Base-by-base conservation (phyloP, 2,113 vertebrate genomes). In the Erythrocercus mccallii region DNA sequence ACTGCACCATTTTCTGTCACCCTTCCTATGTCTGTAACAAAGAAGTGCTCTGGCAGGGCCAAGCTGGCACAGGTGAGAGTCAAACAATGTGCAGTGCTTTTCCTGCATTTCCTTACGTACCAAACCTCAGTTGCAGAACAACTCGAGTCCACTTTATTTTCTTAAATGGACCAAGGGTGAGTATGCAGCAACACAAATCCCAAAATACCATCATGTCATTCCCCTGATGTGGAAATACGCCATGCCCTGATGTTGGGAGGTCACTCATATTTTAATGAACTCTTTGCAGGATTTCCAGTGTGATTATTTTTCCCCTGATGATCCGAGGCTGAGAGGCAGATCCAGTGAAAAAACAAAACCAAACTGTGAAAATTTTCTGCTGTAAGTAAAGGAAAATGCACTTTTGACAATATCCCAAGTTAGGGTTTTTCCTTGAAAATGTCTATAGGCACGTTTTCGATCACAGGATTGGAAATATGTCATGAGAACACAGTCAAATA, bases 391-490 rank as follows among this genome's bases (percentile, higher is more conserved):
- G 33, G 48, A 69, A 91, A 96, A 92, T 87, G 88, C 51, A 68
- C n/a, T 94, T 92, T 61, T 87, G 57, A 92, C 71, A 72, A 28
- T 8, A 48, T 71, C 91, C 83, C 80, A 80, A 88, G 30, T 56
- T n/a, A 35, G 25, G 17, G 1, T 92, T 92, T 61, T n/a, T 12
- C 62, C 64, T 73, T 78, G 56, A 86, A 88, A 88, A 74, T 19
- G 27, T 81, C 92, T 66, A 7, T 38, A 90, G 91, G 91, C 92
- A 90, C 38, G 4, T 77, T 93, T 97, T 92, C 89, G 89, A 95
- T 92, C 61, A 27, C 77, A 64, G 76, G 78, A 84, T 96, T 81
- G 91, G 83, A 95, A 40, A 40, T 65, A 84, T 81, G 69, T 91
- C 86, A 95, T 68, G 69, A 92, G 81, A 92, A 92, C 5, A 3